Evolutionary conservation across 2,113 vertebrate genomes (phyloP).

Genomic region (Leptosomus discolor): DNA sequence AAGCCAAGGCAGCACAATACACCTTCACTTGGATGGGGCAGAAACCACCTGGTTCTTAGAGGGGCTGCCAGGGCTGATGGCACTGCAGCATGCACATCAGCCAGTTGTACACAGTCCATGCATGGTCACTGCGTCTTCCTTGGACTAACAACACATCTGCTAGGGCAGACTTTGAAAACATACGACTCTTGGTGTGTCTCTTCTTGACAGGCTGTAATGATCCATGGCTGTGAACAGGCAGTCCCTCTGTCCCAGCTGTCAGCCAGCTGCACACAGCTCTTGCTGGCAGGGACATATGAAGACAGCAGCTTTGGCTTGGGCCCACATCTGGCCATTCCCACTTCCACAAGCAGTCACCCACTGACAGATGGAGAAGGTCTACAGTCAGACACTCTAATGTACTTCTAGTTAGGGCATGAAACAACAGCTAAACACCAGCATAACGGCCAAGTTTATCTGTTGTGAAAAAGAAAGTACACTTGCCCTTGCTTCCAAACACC

Average conservation of each 20-base stretch:
- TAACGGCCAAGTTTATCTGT: background rate
- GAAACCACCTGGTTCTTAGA: background rate
- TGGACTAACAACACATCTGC: background rate
- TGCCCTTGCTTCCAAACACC: background rate
- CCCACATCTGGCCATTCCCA: background rate
- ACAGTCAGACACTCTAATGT: background rate
- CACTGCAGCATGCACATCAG: accelerated
- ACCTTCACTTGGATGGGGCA: background rate
- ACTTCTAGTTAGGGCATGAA: background rate
- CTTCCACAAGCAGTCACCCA: background rate
- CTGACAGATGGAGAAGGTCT: background rate
- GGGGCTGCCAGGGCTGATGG: background rate
- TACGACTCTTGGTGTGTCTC: background rate
- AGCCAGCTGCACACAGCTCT: background rate
- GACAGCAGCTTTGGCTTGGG: background rate
- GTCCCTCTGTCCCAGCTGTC: background rate
- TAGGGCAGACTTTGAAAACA: background rate
- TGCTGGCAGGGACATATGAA: background rate
- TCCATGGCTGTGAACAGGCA: background rate
- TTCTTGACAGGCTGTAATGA: background rate
- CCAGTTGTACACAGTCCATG: background rate
- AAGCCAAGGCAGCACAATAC: background rate
- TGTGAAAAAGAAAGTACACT: background rate
- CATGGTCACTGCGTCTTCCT: background rate
- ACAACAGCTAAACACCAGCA: background rate